Conservation (phyloP, 2,888 invertebrate species). For the Melieria picta region DNA sequence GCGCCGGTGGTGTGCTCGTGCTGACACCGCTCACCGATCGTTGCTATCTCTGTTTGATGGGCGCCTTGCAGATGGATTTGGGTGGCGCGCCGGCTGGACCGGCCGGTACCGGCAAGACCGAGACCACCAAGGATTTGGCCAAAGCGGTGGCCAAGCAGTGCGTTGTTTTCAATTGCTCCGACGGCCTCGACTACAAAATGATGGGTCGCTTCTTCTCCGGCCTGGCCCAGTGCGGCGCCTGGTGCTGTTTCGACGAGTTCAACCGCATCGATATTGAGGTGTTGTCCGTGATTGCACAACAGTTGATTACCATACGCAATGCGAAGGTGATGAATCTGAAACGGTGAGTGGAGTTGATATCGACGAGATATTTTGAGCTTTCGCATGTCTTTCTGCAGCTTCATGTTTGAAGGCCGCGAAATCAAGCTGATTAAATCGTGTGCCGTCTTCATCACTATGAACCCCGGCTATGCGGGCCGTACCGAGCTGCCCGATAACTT, state of each 20-base stretch:
- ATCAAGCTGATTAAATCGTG: slow-evolving; percentile 84
- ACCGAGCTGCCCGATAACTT: slow-evolving; percentile 90
- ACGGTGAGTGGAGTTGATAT: slow-evolving; percentile 49
- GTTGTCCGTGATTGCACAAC: slow-evolving; percentile 88
- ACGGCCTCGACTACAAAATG: slow-evolving; percentile 71
- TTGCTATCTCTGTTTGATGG: slow-evolving; percentile 90
- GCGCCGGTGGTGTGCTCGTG: slow-evolving; percentile 85
- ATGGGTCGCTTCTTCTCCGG: slow-evolving; percentile 94
- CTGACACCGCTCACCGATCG: slow-evolving; percentile 90
- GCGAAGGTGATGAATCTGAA: slow-evolving; percentile 78
- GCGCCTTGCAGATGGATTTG: slow-evolving; percentile 86
- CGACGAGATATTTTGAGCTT: not conserved
- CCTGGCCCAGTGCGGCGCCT: slow-evolving; percentile 87
- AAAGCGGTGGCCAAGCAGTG: slow-evolving; percentile 89
- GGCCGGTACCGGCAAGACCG: slow-evolving; percentile 89
- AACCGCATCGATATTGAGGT: slow-evolving; percentile 92
- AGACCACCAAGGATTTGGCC: slow-evolving; percentile 89
- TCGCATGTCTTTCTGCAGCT: slow-evolving; percentile 66
- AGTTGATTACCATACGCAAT: slow-evolving; percentile 86
- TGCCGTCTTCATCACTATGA: slow-evolving; percentile 91
- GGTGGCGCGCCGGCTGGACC: slow-evolving; percentile 92
- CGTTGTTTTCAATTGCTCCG: slow-evolving; percentile 92
- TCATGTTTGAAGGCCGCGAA: slow-evolving; percentile 90
- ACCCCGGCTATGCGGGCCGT: slow-evolving; percentile 90
- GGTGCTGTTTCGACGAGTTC: slow-evolving; percentile 94